These are phyloP conservation scores for Ictalurus furcatus DNA, from an alignment of 2,113 vertebrate genomes.

Conservation along the genomic window DNA sequence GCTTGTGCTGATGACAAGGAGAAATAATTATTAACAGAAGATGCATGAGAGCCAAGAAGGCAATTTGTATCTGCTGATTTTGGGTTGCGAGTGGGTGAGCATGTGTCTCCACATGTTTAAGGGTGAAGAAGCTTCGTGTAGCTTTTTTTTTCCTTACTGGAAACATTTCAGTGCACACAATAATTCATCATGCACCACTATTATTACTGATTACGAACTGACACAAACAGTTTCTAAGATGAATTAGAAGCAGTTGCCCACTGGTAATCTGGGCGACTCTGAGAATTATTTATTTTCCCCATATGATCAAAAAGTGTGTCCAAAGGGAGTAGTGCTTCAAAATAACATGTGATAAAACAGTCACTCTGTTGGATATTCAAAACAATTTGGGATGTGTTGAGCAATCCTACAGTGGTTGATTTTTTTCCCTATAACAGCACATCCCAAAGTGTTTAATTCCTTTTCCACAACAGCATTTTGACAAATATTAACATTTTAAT, in stretches of 20 bases:
- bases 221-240: not conserved
- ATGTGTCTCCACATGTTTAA: conserved; percentile 26
- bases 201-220: conserved; percentile 15
- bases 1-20: conserved; percentile 69
- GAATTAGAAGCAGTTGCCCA: not conserved
- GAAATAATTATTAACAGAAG: conserved; percentile 75
- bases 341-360: not conserved
- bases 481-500: not conserved
- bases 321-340: not conserved
- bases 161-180: conserved; percentile 8
- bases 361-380: not conserved
- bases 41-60: conserved; percentile 71
- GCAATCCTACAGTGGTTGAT: not conserved
- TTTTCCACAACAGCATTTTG: not conserved
- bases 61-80: conserved; percentile 71
- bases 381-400: not conserved
- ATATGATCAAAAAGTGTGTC: not conserved
- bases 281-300: not conserved
- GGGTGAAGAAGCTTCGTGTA: conserved; percentile 21
- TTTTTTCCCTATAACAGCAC: not conserved
- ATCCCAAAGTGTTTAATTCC: not conserved
- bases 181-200: not conserved
- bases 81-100: conserved; percentile 41
- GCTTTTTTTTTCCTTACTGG: not conserved
- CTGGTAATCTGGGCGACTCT: not conserved